phyloP scores from a whole-genome alignment of 2,888 invertebrate species.

The Drosophila tanythrix region DNA sequence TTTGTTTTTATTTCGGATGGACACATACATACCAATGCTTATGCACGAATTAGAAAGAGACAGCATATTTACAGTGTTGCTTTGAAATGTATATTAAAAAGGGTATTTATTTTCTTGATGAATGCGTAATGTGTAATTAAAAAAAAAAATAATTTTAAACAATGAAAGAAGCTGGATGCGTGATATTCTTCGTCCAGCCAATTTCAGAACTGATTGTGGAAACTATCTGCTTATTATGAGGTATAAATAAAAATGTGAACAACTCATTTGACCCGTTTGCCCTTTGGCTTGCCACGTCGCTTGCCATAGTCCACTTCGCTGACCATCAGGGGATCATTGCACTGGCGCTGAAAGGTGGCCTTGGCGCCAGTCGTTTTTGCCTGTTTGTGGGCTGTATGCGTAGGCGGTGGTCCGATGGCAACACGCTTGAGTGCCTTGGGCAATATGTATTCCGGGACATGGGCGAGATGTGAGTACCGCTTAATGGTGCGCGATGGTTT shows the following conservation, averaged over 20 bases:
- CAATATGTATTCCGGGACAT: slow-evolving; percentile 97
- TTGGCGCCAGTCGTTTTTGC: slow-evolving; percentile 74
- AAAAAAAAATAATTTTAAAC: neutral
- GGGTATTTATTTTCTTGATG: neutral
- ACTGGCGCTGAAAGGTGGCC: slow-evolving; percentile 79
- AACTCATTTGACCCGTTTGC: slow-evolving; percentile 35
- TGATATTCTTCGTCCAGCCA: neutral
- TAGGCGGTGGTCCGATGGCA: slow-evolving; percentile 71
- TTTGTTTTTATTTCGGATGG: neutral
- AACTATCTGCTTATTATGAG: neutral
- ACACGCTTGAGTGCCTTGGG: slow-evolving; percentile 91
- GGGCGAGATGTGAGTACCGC: slow-evolving; percentile 92
- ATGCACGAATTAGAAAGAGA: neutral
- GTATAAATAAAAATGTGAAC: neutral
- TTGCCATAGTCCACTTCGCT: slow-evolving; percentile 83
- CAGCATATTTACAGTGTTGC: neutral
- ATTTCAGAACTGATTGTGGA: neutral
- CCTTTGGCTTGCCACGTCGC: slow-evolving; percentile 42
- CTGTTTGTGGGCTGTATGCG: slow-evolving; percentile 36
- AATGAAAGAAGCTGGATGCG: neutral
- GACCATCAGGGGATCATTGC: slow-evolving; percentile 82
- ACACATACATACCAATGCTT: neutral
- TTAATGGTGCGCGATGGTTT: slow-evolving; percentile 94
- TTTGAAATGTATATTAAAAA: neutral
- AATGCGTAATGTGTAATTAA: neutral